Base-by-base conservation (phyloP, 2,113 vertebrate species). In the Anoplopoma fimbria region DNA sequence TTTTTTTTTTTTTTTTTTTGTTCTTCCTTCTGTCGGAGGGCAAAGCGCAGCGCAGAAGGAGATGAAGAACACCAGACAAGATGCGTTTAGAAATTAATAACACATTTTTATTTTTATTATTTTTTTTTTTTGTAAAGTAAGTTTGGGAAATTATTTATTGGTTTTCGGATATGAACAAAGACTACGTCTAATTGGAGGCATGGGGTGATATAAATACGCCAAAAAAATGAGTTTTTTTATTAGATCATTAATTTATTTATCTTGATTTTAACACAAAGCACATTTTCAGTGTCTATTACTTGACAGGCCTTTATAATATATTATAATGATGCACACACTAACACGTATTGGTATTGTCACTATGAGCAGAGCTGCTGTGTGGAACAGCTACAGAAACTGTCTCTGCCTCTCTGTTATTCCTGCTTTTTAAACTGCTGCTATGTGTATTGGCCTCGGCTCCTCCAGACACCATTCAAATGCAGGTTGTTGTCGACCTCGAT, bases 401-500 rank as follows among this genome's bases (percentile, higher is more conserved):
- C 10, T 57, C 34, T 67, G 45, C 19, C n/a, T 27, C 9, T 36
- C 15, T 45, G 60, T 62, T 69, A 61, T 69, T 71, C 69, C 55
- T 15, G 75, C 53, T 60, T 77, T 86, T 87, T 81, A 88, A 85
- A 58, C 61, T 40, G 62, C 83, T 21, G 77, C 62, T 94, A 94
- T 96, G 95, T 95, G 91, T 92, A 96, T 96, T 96, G 90, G 89
- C 90, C 83, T 61, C 65, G 45, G 34, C 81, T 89, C 81, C 81
- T 12, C 86, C 94, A 95, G 95, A 96, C 95, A 90, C 51, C 72
- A 95, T 95, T 95, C 90, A 95, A 84, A 95, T 95, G 93, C 94
- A 94, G 86, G 86, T 89, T 89, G 85, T 87, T 89, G 88, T 91
- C 79, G 77, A 89, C 70, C 92, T 92, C 74, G 84, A 83, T 67